These are phyloP conservation scores for Sprattus sprattus DNA, from an alignment of 2,113 vertebrate genomes.

Conservation along the genomic window DNA sequence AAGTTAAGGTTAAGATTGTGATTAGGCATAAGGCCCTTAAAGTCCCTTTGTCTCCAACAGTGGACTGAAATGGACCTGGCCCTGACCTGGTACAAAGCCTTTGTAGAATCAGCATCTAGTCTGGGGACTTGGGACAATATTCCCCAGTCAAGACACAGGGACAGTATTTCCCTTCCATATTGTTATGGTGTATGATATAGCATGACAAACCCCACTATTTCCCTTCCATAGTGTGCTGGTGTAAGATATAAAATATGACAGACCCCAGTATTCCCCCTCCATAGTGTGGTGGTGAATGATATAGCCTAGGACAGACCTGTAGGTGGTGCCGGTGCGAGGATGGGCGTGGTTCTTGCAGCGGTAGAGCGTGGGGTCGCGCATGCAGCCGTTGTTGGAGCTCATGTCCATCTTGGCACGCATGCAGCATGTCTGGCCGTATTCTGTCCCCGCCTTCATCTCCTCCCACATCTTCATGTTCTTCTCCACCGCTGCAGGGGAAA, in stretches of 20 bases:
- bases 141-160: too few species aligned
- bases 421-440: conserved; percentile 87
- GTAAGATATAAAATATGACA: not conserved
- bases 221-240: too few species aligned
- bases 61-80: too few species aligned
- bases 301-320: conserved; percentile 75
- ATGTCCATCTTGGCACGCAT: conserved; percentile 98
- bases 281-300: not conserved
- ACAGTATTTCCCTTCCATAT: too few species aligned
- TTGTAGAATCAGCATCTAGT: too few species aligned
- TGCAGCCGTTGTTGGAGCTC: conserved; percentile 95
- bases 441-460: conserved; percentile 92
- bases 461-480: conserved; percentile 95
- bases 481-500: conserved; percentile 77
- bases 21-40: too few species aligned
- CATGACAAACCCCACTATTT: not conserved
- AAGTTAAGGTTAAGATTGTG: too few species aligned
- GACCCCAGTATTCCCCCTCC: not conserved
- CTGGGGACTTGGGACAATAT: too few species aligned
- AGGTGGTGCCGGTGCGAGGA: conserved; percentile 86
- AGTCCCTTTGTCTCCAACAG: too few species aligned
- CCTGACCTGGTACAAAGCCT: too few species aligned
- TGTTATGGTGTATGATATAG: too few species aligned
- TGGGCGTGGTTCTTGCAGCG: conserved; percentile 93
- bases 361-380: conserved; percentile 95